phyloP scores from a whole-genome alignment of 2,888 invertebrate species.

The Neoaliturus tenellus region DNA sequence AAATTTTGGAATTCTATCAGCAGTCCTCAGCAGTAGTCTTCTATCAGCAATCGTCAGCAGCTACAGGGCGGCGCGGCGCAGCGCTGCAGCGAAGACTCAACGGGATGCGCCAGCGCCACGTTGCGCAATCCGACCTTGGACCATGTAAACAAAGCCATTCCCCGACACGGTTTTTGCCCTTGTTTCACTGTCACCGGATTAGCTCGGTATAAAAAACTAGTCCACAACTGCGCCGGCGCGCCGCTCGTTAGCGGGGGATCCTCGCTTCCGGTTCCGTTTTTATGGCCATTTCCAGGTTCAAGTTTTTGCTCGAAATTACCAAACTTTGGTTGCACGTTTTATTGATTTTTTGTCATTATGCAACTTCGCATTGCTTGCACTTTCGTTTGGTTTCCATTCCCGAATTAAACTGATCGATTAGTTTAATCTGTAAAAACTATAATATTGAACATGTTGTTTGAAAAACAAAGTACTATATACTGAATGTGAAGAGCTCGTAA shows the following conservation, averaged over 20 bases:
- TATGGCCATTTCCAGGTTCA: background rate
- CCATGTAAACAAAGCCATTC: slow-evolving; percentile 1
- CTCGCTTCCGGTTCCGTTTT: slow-evolving; percentile 7
- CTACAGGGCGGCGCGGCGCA: background rate
- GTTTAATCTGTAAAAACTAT: too few species aligned
- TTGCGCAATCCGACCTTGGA: background rate
- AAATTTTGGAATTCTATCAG: too few species aligned
- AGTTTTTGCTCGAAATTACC: background rate
- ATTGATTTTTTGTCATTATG: too few species aligned
- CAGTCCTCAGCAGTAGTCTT: too few species aligned
- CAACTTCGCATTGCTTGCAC: too few species aligned
- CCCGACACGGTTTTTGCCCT: background rate
- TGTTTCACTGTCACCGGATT: background rate
- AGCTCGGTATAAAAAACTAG: background rate
- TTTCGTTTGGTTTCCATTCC: too few species aligned
- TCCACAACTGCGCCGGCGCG: background rate
- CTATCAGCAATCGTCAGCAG: too few species aligned
- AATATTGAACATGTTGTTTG: too few species aligned
- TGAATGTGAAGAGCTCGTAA: too few species aligned
- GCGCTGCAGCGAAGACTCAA: background rate
- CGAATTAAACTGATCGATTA: too few species aligned
- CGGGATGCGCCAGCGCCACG: background rate
- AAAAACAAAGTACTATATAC: too few species aligned
- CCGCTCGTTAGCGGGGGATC: slow-evolving; percentile 5
- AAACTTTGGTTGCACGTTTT: background rate